A percentile compares a stretch with the other conserved stretches of the same genome.
Evolutionary conservation across 1,140 invertebrate genomes (phyloP).

Genomic region (Drosophila elegans): DNA sequence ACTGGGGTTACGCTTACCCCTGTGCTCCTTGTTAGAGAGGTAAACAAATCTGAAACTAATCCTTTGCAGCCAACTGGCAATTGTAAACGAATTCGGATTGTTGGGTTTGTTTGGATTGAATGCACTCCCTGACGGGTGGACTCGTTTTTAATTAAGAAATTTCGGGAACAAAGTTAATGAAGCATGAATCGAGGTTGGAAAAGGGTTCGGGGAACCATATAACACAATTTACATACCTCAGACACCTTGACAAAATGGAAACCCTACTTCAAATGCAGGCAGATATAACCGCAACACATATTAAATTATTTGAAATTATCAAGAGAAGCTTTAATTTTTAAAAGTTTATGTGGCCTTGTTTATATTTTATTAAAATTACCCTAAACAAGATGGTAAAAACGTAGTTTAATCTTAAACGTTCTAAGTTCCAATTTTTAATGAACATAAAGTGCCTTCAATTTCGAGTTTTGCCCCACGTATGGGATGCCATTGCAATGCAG

Average conservation of each 20-base stretch:
- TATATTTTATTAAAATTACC: too few species aligned
- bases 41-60: conserved; percentile 55
- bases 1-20: conserved; percentile 41
- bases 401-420: too few species aligned
- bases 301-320: neutral
- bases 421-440: too few species aligned
- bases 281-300: neutral
- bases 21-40: conserved; percentile 48
- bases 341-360: too few species aligned
- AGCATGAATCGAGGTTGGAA: conserved; percentile 29
- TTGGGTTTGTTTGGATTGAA: conserved; percentile 33
- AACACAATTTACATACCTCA: conserved; percentile 18
- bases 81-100: conserved; percentile 54
- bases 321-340: too few species aligned
- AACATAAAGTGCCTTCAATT: neutral
- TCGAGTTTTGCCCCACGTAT: conserved; percentile 13
- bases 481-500: conserved; percentile 4
- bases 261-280: neutral
- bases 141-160: conserved; percentile 63
- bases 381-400: too few species aligned
- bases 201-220: neutral
- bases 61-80: conserved; percentile 51
- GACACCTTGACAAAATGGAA: neutral
- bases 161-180: conserved; percentile 50
- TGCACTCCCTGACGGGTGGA: conserved; percentile 21